Evolutionary conservation across 2,113 vertebrate species (phyloP).

Genomic region (Grallaria varia): DNA sequence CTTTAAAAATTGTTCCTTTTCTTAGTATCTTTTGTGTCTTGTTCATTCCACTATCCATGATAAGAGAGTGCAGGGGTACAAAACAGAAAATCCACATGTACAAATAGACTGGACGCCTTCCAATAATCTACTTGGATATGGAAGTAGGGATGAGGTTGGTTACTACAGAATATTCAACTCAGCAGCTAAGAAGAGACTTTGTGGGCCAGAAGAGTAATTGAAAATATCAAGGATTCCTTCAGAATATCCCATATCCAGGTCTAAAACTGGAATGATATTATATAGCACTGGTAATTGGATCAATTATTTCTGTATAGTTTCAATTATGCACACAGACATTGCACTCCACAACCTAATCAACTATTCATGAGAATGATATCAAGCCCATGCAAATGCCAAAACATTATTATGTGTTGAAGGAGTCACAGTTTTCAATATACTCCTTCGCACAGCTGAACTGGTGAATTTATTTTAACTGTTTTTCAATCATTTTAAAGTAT

Average conservation of each 20-base stretch:
- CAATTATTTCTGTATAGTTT: neutral
- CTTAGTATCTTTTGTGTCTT: neutral
- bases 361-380: neutral
- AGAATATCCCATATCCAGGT: neutral
- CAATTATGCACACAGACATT: neutral
- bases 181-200: neutral
- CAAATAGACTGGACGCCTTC: neutral
- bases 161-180: neutral
- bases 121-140: neutral
- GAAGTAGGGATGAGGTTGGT: neutral
- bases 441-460: neutral
- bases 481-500: neutral
- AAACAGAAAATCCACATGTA: neutral
- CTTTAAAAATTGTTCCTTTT: neutral
- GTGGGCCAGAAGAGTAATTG: neutral
- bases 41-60: neutral
- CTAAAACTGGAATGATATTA: neutral
- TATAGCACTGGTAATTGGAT: neutral
- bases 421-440: neutral
- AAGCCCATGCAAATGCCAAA: neutral
- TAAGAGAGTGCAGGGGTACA: neutral
- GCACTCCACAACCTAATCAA: neutral
- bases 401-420: neutral
- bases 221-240: neutral
- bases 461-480: neutral